Evolutionary conservation across 2,113 vertebrate species (phyloP).

Genomic region (Zosterops japonicus): DNA sequence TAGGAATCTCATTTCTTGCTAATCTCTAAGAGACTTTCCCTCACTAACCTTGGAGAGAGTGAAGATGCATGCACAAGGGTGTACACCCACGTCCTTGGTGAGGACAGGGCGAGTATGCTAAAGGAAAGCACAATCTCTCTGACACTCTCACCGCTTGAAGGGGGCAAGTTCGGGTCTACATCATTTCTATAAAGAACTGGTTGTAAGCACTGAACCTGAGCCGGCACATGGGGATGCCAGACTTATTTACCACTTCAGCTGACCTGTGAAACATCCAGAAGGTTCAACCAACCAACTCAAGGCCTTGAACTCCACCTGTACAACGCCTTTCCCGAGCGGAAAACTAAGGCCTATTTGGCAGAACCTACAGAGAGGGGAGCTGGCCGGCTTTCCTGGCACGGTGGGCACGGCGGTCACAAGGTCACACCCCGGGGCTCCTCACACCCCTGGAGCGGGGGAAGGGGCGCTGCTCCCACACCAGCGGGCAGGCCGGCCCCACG

Average conservation of each 20-base stretch:
- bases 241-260: background rate
- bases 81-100: rapidly evolving
- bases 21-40: background rate
- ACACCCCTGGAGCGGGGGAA: rapidly evolving
- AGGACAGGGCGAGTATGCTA: background rate
- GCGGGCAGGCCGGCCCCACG: background rate
- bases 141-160: background rate
- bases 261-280: background rate
- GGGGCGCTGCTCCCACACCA: background rate
- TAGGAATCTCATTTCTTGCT: background rate
- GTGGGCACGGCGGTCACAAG: rapidly evolving
- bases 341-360: background rate
- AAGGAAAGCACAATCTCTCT: rapidly evolving
- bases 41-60: background rate
- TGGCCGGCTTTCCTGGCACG: rapidly evolving
- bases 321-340: rapidly evolving
- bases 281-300: background rate
- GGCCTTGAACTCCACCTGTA: background rate
- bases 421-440: rapidly evolving
- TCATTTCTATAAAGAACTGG: rapidly evolving
- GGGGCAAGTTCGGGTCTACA: rapidly evolving
- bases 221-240: rapidly evolving
- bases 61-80: background rate
- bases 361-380: background rate
- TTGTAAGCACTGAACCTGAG: rapidly evolving